A percentile compares a stretch with the other conserved stretches of the same genome.
Conservation (phyloP, 2,797 vertebrate genomes). For the Lutjanus argentimaculatus region DNA sequence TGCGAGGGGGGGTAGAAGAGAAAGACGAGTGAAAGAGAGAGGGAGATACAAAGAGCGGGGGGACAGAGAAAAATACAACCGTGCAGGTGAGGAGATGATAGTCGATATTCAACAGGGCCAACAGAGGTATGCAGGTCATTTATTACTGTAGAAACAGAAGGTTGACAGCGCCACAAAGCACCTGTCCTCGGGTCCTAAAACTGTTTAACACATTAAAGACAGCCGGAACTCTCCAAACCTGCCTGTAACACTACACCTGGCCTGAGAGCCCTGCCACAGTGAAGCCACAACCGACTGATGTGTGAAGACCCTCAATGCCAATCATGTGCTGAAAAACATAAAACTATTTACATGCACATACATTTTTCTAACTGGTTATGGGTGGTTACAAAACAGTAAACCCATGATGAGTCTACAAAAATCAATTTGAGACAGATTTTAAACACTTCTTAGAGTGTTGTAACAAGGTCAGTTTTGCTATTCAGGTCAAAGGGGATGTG, state of each 20-base stretch:
- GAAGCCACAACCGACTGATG: constrained; percentile 33
- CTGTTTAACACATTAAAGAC: constrained; percentile 74
- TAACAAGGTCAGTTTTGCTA: not conserved
- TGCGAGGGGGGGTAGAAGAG: constrained; percentile 1
- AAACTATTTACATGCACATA: not conserved
- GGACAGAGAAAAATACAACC: constrained; percentile 4
- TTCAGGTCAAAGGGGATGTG: not conserved
- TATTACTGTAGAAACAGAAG: constrained; percentile 73
- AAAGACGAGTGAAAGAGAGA: constrained; percentile 18
- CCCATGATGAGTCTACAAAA: not conserved
- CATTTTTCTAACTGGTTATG: not conserved
- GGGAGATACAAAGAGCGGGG: constrained; percentile 30
- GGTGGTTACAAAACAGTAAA: not conserved
- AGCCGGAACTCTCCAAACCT: constrained; percentile 53
- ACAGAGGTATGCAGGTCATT: constrained; percentile 65
- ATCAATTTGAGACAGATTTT: not conserved
- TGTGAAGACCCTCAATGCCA: constrained; percentile 15
- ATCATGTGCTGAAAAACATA: not conserved
- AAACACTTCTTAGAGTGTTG: not conserved
- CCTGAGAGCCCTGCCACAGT: constrained; percentile 31
- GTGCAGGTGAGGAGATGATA: constrained; percentile 59
- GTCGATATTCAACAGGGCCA: constrained; percentile 66
- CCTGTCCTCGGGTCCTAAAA: constrained; percentile 76
- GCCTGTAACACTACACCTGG: constrained; percentile 69
- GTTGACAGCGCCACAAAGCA: constrained; percentile 77